Conservation (phyloP, 2,888 invertebrate genomes). For the Hypercompe scribonia region DNA sequence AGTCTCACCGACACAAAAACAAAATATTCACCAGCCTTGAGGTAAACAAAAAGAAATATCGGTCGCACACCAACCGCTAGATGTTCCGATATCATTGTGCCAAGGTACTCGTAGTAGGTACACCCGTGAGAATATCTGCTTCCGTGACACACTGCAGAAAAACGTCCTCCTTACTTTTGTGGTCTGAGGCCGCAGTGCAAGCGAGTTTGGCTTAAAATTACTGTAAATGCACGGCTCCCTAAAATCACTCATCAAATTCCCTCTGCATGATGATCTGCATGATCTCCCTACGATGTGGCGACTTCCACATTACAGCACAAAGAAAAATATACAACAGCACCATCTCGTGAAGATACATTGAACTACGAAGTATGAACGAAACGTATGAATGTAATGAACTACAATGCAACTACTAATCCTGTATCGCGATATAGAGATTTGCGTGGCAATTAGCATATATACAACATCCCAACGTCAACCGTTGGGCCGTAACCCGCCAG, state of each 20-base stretch:
- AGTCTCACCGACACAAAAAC: slow-evolving; percentile 11
- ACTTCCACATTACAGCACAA: no score
- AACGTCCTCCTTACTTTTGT: slow-evolving; percentile 26
- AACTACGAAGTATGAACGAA: no score
- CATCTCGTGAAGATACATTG: no score
- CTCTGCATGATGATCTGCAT: no score
- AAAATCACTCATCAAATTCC: neutral
- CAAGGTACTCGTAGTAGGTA: slow-evolving; percentile 42
- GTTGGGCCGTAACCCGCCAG: no score
- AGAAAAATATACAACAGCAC: no score
- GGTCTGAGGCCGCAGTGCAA: slow-evolving; percentile 16
- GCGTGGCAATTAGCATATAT: no score
- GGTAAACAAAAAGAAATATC: slow-evolving; percentile 35
- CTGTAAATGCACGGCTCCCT: neutral
- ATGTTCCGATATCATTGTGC: slow-evolving; percentile 58
- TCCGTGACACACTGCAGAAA: slow-evolving; percentile 46
- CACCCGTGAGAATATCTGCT: slow-evolving; percentile 55
- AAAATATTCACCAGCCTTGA: slow-evolving; percentile 17
- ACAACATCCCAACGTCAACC: no score
- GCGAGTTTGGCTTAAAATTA: slow-evolving; percentile 13
- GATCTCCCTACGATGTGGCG: no score
- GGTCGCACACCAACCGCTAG: slow-evolving; percentile 50
- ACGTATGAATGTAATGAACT: no score
- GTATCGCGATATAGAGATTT: no score
- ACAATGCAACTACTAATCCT: no score